These are phyloP conservation scores for Bubo bubo DNA, from an alignment of 2,113 vertebrate species.

Conservation along the genomic window DNA sequence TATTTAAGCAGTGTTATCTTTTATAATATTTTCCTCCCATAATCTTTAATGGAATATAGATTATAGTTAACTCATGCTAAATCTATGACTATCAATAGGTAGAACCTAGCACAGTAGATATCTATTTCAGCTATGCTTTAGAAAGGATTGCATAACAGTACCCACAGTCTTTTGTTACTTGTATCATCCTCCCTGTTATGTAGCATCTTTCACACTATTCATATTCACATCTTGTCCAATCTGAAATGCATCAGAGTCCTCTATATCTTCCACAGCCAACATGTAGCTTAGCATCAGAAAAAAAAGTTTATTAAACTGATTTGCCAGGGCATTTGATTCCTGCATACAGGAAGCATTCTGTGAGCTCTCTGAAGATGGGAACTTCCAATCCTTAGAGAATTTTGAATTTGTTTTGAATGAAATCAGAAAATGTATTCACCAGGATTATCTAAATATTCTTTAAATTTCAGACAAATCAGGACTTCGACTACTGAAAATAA, in stretches of 20 bases:
- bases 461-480: not conserved
- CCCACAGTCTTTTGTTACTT: not conserved
- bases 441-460: not conserved
- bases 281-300: not conserved
- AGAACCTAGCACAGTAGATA: not conserved
- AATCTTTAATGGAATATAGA: conserved; percentile 31
- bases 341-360: not conserved
- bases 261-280: not conserved
- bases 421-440: not conserved
- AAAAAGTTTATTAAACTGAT: conserved; percentile 17
- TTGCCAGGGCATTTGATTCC: not conserved
- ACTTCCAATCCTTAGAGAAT: not conserved
- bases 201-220: not conserved
- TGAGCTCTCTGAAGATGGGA: not conserved
- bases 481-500: not conserved
- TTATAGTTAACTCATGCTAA: not conserved
- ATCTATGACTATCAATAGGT: not conserved
- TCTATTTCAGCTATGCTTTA: not conserved
- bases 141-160: not conserved
- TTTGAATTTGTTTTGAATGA: not conserved
- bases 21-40: not conserved
- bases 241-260: conserved; percentile 17
- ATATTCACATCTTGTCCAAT: conserved; percentile 1
- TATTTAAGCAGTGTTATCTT: not conserved
- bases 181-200: not conserved